Percentiles rank a stretch among this genome's conserved stretches.
These are phyloP conservation scores for Prenolepis imparis DNA, from an alignment of 2,888 invertebrate species.

Conservation along the genomic window DNA sequence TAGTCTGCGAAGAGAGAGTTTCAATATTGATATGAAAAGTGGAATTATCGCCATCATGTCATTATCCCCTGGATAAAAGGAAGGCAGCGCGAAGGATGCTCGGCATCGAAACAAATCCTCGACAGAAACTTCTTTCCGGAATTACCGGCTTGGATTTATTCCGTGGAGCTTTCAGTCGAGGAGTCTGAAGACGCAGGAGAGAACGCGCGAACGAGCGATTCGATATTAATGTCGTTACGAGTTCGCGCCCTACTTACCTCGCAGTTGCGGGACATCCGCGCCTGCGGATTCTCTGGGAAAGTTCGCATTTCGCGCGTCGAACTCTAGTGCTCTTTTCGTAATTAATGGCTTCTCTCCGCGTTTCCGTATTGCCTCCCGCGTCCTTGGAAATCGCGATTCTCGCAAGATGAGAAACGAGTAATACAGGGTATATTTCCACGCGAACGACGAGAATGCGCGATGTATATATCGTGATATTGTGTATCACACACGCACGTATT, in stretches of 20 bases:
- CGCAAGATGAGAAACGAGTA: background rate
- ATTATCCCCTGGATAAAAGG: conserved; percentile 44
- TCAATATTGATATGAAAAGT: conserved; percentile 15
- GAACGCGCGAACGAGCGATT: conserved; percentile 72
- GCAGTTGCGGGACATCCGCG: conserved; percentile 59
- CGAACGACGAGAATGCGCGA: conserved; percentile 24
- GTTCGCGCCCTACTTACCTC: conserved; percentile 72
- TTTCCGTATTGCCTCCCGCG: conserved; percentile 23
- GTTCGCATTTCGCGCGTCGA: conserved; percentile 59
- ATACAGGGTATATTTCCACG: background rate
- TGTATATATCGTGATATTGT: background rate
- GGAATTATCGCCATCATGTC: conserved; percentile 47
- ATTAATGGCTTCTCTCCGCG: conserved; percentile 64
- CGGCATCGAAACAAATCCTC: conserved; percentile 69
- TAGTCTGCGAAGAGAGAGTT: background rate
- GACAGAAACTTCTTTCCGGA: conserved; percentile 67
- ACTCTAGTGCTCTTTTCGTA: conserved; percentile 62
- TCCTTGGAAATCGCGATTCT: conserved; percentile 36
- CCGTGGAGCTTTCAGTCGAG: conserved; percentile 65
- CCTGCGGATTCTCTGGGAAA: conserved; percentile 59
- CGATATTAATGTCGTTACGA: conserved; percentile 77
- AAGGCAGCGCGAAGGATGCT: conserved; percentile 51
- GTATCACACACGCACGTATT: background rate
- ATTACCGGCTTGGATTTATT: conserved; percentile 72
- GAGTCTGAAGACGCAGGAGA: conserved; percentile 60